phyloP scores from a whole-genome alignment of 2,113 vertebrate genomes.

The Sylvilagus bachmani region DNA sequence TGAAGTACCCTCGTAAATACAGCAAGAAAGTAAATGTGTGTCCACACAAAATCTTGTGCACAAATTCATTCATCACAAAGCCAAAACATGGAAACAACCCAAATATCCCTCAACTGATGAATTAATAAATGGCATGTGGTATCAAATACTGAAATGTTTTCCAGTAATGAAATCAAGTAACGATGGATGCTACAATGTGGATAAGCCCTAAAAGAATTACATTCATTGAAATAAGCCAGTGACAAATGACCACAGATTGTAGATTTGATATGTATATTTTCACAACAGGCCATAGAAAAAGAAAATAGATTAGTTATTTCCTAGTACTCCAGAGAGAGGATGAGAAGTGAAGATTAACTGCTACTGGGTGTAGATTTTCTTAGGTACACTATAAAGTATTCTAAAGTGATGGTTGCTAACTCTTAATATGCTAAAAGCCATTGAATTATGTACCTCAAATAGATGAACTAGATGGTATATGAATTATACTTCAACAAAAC shows the following conservation, averaged over 20 bases:
- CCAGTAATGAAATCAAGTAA: background rate
- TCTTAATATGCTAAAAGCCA: background rate
- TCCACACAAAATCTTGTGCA: background rate
- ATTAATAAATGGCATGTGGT: background rate
- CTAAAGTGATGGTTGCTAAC: background rate
- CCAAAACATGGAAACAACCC: background rate
- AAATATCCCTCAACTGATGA: background rate
- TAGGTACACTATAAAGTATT: background rate
- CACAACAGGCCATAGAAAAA: background rate
- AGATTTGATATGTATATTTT: background rate
- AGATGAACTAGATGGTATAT: background rate
- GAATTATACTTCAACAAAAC: conserved; percentile 28
- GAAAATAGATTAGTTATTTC: background rate
- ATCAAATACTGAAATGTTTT: background rate
- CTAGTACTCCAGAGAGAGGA: background rate
- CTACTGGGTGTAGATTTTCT: background rate
- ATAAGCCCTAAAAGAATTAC: background rate
- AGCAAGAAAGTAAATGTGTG: background rate
- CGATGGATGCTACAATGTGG: background rate
- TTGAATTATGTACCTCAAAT: background rate
- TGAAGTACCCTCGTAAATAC: too few species aligned
- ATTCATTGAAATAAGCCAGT: background rate
- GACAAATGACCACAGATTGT: background rate
- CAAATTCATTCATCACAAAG: background rate
- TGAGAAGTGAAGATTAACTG: background rate